A percentile compares a stretch with the other conserved stretches of the same genome.
Evolutionary conservation across 2,113 vertebrate genomes (phyloP).

Genomic region (Hydrochoerus hydrochaeris): DNA sequence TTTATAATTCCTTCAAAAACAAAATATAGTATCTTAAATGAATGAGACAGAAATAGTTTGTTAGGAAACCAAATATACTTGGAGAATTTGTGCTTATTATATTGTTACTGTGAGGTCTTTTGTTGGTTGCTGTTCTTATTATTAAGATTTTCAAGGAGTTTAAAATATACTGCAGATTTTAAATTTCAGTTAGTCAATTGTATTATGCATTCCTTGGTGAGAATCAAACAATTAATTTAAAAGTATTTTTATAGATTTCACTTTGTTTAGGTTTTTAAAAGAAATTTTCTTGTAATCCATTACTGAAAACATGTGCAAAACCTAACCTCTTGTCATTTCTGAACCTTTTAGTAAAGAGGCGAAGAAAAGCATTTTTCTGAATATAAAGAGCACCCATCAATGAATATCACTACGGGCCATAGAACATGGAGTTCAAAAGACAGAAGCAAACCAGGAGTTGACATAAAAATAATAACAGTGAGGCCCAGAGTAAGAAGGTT

Average conservation of each 20-base stretch:
- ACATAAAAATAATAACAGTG: slow-evolving; percentile 57
- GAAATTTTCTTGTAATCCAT: slow-evolving; percentile 60
- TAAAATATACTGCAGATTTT: background rate
- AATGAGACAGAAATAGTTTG: background rate
- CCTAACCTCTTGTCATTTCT: slow-evolving; percentile 60
- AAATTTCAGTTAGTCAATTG: background rate
- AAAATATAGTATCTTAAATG: background rate
- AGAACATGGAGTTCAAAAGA: slow-evolving; percentile 68
- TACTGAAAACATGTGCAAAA: slow-evolving; percentile 16
- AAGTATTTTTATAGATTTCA: background rate
- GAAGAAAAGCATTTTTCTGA: slow-evolving; percentile 70
- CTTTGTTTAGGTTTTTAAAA: background rate
- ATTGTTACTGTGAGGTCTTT: background rate
- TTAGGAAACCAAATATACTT: background rate
- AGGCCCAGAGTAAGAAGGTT: background rate
- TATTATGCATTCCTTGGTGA: background rate
- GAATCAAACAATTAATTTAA: slow-evolving; percentile 47
- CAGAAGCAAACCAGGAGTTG: slow-evolving; percentile 52
- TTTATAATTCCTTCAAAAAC: background rate
- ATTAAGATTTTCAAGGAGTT: slow-evolving; percentile 30
- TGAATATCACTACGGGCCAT: slow-evolving; percentile 74
- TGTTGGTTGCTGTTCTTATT: background rate
- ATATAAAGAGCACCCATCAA: slow-evolving; percentile 30
- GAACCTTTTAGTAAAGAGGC: slow-evolving; percentile 67
- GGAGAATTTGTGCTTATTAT: background rate